Evolutionary conservation across 2,888 invertebrate species (phyloP).

Genomic region (Folsomia manolachei): DNA sequence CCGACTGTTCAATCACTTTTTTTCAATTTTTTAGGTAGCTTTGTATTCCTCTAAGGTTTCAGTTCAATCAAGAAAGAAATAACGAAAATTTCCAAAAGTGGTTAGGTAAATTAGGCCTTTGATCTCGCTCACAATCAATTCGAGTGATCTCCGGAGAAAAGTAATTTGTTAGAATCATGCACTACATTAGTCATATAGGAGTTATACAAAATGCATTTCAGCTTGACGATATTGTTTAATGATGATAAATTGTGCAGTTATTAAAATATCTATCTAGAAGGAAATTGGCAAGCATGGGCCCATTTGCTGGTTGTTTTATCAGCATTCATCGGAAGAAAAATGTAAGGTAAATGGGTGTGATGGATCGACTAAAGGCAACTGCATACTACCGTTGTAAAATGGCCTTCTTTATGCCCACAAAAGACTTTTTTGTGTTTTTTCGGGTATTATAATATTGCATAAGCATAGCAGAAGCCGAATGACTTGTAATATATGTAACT

Average conservation of each 20-base stretch:
- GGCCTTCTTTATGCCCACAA: neutral
- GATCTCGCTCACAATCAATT: constrained; percentile 1
- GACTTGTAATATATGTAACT: no score
- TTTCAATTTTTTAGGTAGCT: no score
- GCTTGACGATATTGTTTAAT: neutral
- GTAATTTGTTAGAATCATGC: neutral
- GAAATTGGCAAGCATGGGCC: neutral
- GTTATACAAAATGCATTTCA: neutral
- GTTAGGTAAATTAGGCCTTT: neutral
- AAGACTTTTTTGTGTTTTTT: neutral
- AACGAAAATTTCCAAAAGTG: neutral
- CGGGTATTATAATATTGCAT: neutral
- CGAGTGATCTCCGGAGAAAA: neutral
- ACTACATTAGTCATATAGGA: neutral
- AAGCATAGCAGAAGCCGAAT: no score
- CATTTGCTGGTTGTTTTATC: neutral
- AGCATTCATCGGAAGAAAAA: neutral
- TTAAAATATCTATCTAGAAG: neutral
- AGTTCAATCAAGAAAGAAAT: neutral
- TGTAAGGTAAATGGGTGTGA: neutral
- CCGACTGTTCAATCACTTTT: no score
- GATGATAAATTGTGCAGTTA: neutral
- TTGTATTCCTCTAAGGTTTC: neutral
- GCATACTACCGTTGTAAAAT: no score
- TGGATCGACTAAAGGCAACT: neutral